A percentile compares a stretch with the other conserved stretches of the same genome.
Evolutionary conservation across 2,888 invertebrate species (phyloP).

Genomic region (Platypus cylindrus): DNA sequence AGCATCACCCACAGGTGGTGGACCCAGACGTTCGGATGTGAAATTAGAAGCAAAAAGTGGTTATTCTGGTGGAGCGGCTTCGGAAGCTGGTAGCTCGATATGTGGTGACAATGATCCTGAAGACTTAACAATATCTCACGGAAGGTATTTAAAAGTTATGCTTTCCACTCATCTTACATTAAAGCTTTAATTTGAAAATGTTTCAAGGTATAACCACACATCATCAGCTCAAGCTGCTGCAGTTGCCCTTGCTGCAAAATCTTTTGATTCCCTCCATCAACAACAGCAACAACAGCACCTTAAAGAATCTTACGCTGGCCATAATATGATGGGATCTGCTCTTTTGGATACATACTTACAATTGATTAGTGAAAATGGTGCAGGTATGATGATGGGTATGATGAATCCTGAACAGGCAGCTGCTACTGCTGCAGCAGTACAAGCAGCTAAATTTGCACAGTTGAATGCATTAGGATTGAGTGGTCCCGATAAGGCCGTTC

Average conservation of each 20-base stretch:
- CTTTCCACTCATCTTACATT: too few species aligned
- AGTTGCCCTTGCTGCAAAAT: constrained; percentile 55
- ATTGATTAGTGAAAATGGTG: constrained; percentile 73
- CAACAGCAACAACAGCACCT: too few species aligned
- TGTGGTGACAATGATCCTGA: constrained; percentile 76
- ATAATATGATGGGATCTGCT: constrained; percentile 55
- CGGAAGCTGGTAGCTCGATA: constrained; percentile 57
- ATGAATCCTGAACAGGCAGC: constrained; percentile 45
- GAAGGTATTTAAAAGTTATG: too few species aligned
- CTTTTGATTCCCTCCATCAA: constrained; percentile 49
- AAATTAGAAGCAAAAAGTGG: constrained; percentile 64
- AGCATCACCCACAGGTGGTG: constrained; percentile 77
- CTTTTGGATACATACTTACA: constrained; percentile 79
- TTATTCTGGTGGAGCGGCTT: constrained; percentile 52
- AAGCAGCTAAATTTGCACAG: constrained; percentile 67
- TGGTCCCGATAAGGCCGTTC: constrained; percentile 35
- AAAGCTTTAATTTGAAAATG: too few species aligned
- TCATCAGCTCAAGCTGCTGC: too few species aligned
- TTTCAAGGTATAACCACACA: too few species aligned
- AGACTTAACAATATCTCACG: constrained; percentile 60
- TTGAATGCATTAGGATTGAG: constrained; percentile 52
- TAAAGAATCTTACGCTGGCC: constrained; percentile 48
- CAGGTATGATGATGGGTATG: constrained; percentile 48
- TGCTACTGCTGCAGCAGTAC: constrained; percentile 59
- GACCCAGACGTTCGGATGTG: constrained; percentile 62